These are phyloP conservation scores for Heliothis virescens DNA, from an alignment of 1,140 invertebrate genomes.

Conservation along the genomic window DNA sequence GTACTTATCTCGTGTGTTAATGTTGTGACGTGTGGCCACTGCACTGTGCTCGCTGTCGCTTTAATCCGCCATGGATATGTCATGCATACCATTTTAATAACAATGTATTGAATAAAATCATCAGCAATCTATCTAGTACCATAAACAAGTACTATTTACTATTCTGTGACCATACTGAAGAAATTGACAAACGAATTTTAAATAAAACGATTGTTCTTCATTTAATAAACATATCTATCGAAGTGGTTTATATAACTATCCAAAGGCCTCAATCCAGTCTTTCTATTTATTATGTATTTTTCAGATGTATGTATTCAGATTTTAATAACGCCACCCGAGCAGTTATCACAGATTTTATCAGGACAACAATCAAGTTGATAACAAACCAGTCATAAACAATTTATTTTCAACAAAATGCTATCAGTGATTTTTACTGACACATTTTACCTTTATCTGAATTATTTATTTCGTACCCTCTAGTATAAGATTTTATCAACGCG, in stretches of 20 bases:
- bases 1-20: slow-evolving; percentile 58
- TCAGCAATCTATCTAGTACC: too few species aligned
- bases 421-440: too few species aligned
- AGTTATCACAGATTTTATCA: background rate
- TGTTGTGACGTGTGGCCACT: slow-evolving; percentile 56
- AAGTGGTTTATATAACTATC: too few species aligned
- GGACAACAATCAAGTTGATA: background rate
- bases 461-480: background rate
- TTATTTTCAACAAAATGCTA: background rate
- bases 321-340: too few species aligned
- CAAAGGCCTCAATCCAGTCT: too few species aligned
- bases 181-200: too few species aligned
- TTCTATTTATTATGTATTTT: too few species aligned
- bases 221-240: too few species aligned
- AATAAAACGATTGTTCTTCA: too few species aligned
- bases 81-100: background rate
- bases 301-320: too few species aligned
- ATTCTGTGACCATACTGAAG: too few species aligned
- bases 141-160: too few species aligned
- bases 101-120: background rate
- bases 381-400: background rate
- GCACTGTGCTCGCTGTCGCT: slow-evolving; percentile 14
- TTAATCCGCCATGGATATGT: slow-evolving; percentile 15
- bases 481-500: background rate
- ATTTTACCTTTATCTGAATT: background rate